phyloP scores from a whole-genome alignment of 1,140 invertebrate species.

The Antheraea mylitta region DNA sequence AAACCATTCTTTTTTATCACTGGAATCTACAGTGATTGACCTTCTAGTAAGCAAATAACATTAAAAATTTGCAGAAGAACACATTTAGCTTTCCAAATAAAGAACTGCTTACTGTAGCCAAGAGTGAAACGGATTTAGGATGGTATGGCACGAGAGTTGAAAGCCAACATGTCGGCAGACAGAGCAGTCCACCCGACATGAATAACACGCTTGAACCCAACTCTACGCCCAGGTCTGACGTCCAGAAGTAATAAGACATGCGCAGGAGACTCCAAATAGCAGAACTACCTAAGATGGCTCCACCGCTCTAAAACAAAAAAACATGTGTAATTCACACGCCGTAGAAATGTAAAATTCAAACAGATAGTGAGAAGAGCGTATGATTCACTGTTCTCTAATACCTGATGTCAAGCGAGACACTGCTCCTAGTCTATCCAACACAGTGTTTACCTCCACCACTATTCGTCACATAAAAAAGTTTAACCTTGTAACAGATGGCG shows the following conservation, averaged over 20 bases:
- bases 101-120: slow-evolving; percentile 39
- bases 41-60: too few species aligned
- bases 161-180: slow-evolving; percentile 60
- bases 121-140: slow-evolving; percentile 39
- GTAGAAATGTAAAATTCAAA: not conserved
- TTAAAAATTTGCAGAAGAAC: too few species aligned
- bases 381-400: too few species aligned
- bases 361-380: too few species aligned
- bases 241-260: slow-evolving; percentile 70
- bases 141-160: slow-evolving; percentile 56
- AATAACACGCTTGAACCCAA: slow-evolving; percentile 49
- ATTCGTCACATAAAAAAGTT: too few species aligned
- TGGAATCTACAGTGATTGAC: too few species aligned
- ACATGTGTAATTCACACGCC: not conserved
- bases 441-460: too few species aligned
- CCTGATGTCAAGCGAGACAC: too few species aligned
- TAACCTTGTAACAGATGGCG: too few species aligned
- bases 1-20: too few species aligned
- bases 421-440: too few species aligned
- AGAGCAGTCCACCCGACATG: slow-evolving; percentile 54
- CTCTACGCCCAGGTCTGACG: slow-evolving; percentile 60
- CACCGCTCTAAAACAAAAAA: slow-evolving; percentile 46
- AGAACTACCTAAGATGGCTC: slow-evolving; percentile 53
- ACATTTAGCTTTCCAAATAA: not conserved
- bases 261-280: slow-evolving; percentile 55